phyloP scores from a whole-genome alignment of 1,140 invertebrate species.

The Bombus balteatus region DNA sequence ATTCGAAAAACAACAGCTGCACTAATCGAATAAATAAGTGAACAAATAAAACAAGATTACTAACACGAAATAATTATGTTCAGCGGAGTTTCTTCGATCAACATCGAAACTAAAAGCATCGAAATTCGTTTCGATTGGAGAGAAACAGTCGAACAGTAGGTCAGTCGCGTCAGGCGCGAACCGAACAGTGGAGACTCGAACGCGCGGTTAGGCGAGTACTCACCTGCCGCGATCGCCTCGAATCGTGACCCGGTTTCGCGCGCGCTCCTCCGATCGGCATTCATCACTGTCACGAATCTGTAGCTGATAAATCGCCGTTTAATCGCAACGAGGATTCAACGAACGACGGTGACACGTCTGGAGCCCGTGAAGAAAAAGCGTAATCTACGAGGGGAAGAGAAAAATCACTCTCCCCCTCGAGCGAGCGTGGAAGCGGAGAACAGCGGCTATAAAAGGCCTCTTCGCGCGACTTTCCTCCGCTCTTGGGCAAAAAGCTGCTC shows the following conservation, averaged over 20 bases:
- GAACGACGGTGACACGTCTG: slow-evolving; percentile 24
- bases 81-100: too few relatives aligned
- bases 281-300: slow-evolving; percentile 57
- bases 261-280: slow-evolving; percentile 31
- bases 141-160: neutral
- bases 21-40: too few relatives aligned
- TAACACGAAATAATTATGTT: too few relatives aligned
- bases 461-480: slow-evolving; percentile 44
- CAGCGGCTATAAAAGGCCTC: slow-evolving; percentile 48
- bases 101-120: too few relatives aligned
- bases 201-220: slow-evolving; percentile 20
- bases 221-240: slow-evolving; percentile 27
- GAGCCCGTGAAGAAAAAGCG: neutral
- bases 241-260: slow-evolving; percentile 53
- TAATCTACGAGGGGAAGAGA: slow-evolving; percentile 2
- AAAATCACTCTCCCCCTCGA: slow-evolving; percentile 48
- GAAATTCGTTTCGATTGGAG: neutral
- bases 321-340: slow-evolving; percentile 52
- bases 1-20: too few relatives aligned
- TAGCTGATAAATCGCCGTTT: slow-evolving; percentile 63
- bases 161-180: neutral
- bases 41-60: too few relatives aligned
- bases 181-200: neutral
- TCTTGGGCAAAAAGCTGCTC: slow-evolving; percentile 64
- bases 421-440: neutral